Evolutionary conservation across 1,140 invertebrate genomes (phyloP).

Genomic region (Nasonia giraulti): DNA sequence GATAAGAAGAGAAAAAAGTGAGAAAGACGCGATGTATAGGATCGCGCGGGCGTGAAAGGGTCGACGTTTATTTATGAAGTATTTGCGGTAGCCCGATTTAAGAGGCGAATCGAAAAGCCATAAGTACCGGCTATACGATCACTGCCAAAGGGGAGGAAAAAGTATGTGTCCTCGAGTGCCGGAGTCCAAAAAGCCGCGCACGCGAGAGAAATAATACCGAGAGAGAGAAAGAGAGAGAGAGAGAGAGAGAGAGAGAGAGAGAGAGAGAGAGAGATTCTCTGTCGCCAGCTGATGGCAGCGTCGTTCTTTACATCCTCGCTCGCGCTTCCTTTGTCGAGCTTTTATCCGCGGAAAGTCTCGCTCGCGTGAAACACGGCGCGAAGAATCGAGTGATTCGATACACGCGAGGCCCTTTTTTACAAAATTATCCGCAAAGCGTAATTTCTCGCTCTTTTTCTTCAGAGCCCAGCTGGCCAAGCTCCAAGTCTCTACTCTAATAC

Average conservation of each 20-base stretch:
- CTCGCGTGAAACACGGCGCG: not conserved
- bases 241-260: no score
- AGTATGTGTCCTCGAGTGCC: not conserved
- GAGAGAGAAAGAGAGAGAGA: no score
- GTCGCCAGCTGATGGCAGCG: not conserved
- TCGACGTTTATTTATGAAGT: conserved; percentile 62
- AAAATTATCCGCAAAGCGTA: not conserved
- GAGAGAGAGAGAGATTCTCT: not conserved
- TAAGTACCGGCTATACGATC: conserved; percentile 52
- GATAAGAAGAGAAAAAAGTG: conserved; percentile 11
- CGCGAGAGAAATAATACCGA: not conserved
- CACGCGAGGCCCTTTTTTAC: not conserved
- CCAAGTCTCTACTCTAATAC: conserved; percentile 64
- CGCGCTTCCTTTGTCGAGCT: not conserved
- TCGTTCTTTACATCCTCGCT: not conserved
- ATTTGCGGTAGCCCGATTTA: conserved; percentile 63
- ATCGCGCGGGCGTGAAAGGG: conserved; percentile 22
- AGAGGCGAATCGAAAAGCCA: conserved; percentile 62
- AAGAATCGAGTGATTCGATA: not conserved
- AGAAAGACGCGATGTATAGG: not conserved
- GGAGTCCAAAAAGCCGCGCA: not conserved
- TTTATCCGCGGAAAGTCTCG: not conserved
- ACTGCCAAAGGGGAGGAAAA: conserved; percentile 49
- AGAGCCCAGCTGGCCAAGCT: conserved; percentile 56
- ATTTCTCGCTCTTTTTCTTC: conserved; percentile 23